phyloP scores from a whole-genome alignment of 2,797 vertebrate species.

The Furcifer pardalis region DNA sequence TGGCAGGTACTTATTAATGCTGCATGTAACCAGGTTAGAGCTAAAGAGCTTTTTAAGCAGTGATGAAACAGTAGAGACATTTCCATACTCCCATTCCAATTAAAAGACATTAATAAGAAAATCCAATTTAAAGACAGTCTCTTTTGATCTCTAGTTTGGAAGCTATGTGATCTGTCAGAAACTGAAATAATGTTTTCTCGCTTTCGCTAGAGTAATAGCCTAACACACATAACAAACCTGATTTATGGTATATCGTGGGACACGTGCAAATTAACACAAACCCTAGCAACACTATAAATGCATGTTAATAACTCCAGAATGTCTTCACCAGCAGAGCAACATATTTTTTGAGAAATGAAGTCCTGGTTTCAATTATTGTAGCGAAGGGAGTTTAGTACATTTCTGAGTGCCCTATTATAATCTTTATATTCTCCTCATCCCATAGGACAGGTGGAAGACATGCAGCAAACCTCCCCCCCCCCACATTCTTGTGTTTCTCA shows the following conservation, averaged over 20 bases:
- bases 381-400: neutral
- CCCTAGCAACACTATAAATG: neutral
- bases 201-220: neutral
- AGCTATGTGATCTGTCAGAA: neutral
- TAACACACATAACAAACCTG: constrained; percentile 8
- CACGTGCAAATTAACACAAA: neutral
- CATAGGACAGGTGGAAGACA: neutral
- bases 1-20: neutral
- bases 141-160: constrained; percentile 4
- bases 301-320: neutral
- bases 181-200: neutral
- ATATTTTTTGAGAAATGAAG: neutral
- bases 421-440: neutral
- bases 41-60: neutral
- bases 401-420: neutral
- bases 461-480: neutral
- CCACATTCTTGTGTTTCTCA: neutral
- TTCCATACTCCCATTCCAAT: constrained; percentile 13
- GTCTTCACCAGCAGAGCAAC: neutral
- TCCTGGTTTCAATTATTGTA: neutral
- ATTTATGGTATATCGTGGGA: constrained; percentile 5
- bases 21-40: neutral
- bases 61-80: neutral
- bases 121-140: constrained; percentile 7
- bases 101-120: constrained; percentile 28